phyloP scores from a whole-genome alignment of 2,888 invertebrate genomes.

The Drosophila putrida region DNA sequence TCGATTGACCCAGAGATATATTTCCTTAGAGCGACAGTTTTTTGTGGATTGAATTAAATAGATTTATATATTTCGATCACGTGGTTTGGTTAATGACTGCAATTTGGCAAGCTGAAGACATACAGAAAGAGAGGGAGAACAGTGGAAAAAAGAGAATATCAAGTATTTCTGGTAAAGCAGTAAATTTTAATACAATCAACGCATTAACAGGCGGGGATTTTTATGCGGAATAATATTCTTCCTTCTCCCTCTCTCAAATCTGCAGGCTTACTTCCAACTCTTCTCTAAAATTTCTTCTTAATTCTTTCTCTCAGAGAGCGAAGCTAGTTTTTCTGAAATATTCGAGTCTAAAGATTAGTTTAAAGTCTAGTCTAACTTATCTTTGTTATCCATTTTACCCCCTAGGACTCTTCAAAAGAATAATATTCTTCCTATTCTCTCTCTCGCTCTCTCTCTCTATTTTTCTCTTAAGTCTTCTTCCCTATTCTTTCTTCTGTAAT shows the following conservation, averaged over 20 bases:
- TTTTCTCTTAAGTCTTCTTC: not conserved
- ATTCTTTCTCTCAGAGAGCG: too few relatives aligned
- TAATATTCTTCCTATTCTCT: not conserved
- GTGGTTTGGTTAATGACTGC: conserved; percentile 33
- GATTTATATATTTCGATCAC: conserved; percentile 39
- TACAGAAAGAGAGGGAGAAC: not conserved
- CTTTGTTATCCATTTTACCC: too few relatives aligned
- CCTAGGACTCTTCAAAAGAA: too few relatives aligned
- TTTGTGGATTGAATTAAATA: conserved; percentile 3
- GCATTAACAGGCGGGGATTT: not conserved
- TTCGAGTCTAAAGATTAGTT: too few relatives aligned
- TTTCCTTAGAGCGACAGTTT: conserved; percentile 40
- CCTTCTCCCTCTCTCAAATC: too few relatives aligned
- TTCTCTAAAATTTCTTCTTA: too few relatives aligned
- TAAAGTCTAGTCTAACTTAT: too few relatives aligned
- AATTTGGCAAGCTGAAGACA: conserved; percentile 5
- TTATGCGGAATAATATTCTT: not conserved
- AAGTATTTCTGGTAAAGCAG: conserved; percentile 8
- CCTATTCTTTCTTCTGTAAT: too few relatives aligned
- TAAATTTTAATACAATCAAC: not conserved
- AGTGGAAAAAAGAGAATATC: conserved; percentile 6
- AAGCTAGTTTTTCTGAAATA: too few relatives aligned
- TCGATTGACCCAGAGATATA: conserved; percentile 46
- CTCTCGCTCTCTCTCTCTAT: not conserved
- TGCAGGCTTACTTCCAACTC: too few relatives aligned